Percentiles rank a stretch among this genome's conserved stretches.
phyloP scores from a whole-genome alignment of 2,888 invertebrate genomes.

The Andrena praecox region DNA sequence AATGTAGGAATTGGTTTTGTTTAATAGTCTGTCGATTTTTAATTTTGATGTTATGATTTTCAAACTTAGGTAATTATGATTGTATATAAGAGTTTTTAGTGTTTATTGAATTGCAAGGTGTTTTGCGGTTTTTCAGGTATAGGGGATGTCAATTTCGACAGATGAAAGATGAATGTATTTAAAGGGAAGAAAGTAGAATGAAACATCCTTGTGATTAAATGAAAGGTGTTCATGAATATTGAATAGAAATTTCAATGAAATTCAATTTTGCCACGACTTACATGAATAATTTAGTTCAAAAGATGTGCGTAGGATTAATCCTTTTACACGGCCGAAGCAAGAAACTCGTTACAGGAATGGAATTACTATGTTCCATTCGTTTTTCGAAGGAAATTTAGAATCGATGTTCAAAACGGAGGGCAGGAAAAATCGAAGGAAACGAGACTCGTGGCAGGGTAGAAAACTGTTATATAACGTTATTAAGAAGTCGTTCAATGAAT shows the following conservation, averaged over 20 bases:
- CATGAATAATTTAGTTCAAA: not conserved
- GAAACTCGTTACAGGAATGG: not conserved
- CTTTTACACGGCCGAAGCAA: not conserved
- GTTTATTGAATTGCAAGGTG: not conserved
- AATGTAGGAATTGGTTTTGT: no score
- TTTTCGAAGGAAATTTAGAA: not conserved
- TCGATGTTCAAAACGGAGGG: not conserved
- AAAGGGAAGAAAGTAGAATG: not conserved
- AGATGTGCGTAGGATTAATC: not conserved
- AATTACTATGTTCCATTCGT: not conserved
- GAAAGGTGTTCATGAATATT: not conserved
- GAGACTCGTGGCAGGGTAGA: not conserved
- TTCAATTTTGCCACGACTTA: not conserved
- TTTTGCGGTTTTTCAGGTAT: not conserved
- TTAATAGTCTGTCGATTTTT: no score
- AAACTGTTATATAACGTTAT: slow-evolving; percentile 21
- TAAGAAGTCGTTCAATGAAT: slow-evolving; percentile 3
- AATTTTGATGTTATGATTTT: no score
- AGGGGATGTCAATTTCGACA: not conserved
- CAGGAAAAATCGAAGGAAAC: not conserved
- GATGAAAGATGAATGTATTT: not conserved
- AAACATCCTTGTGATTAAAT: not conserved
- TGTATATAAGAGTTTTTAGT: not conserved
- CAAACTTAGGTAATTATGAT: not conserved
- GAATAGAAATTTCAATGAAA: not conserved